Percentiles rank a stretch among this genome's conserved stretches.
Conservation (phyloP, 2,888 invertebrate species). For the Adelphocoris suturalis region DNA sequence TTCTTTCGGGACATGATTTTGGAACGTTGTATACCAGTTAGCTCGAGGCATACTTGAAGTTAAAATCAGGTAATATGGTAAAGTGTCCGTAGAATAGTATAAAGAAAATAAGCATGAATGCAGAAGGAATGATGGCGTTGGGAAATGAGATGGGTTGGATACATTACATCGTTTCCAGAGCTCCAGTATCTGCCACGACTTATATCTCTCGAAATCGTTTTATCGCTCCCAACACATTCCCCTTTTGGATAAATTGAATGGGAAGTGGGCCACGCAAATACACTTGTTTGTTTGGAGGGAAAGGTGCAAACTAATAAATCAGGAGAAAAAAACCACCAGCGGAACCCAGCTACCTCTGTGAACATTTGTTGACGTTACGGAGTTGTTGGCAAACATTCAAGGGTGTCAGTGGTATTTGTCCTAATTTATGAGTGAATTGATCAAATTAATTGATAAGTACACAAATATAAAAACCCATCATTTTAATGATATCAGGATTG, state of each 20-base stretch:
- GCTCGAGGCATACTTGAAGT: too few species aligned
- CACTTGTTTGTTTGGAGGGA: neutral
- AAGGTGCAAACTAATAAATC: neutral
- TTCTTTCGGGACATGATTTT: too few species aligned
- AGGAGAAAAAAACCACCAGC: neutral
- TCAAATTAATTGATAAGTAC: too few species aligned
- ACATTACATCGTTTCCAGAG: too few species aligned
- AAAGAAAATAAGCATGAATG: too few species aligned
- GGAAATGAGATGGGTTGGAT: too few species aligned
- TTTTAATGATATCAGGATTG: too few species aligned
- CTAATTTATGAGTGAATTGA: too few species aligned
- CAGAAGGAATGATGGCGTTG: too few species aligned
- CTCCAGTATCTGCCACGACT: neutral
- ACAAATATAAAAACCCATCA: too few species aligned
- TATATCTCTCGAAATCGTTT: neutral
- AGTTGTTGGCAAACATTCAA: neutral
- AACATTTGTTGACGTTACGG: neutral
- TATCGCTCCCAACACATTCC: too few species aligned
- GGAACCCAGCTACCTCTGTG: neutral
- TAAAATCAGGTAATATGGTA: neutral
- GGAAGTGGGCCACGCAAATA: neutral
- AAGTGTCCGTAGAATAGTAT: neutral
- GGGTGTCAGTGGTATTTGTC: neutral
- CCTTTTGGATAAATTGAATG: neutral
- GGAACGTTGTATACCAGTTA: too few species aligned